A percentile compares a stretch with the other conserved stretches of the same genome.
phyloP scores from a whole-genome alignment of 2,113 vertebrate species.

The Camelus dromedarius region DNA sequence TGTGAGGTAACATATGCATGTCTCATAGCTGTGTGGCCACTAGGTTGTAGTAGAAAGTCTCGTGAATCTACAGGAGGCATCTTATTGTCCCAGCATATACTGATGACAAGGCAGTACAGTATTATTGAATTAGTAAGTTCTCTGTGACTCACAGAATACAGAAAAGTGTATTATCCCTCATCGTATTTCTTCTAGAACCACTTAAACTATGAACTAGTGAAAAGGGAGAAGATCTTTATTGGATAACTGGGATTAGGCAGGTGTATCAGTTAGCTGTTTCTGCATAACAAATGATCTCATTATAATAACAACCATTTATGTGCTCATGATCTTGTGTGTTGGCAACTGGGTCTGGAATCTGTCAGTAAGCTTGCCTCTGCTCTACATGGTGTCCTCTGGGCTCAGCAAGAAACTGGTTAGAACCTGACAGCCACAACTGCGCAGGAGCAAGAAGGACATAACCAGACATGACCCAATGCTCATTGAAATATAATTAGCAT shows the following conservation, averaged over 20 bases:
- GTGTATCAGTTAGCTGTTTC: not conserved
- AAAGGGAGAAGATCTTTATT: not conserved
- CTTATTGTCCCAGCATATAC: not conserved
- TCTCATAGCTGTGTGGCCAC: not conserved
- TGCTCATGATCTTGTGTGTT: not conserved
- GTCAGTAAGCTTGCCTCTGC: not conserved
- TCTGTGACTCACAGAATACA: not conserved
- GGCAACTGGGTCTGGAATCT: not conserved
- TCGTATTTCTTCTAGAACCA: not conserved
- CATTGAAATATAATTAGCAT: too few species aligned
- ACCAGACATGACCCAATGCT: too few species aligned
- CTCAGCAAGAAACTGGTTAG: too few species aligned
- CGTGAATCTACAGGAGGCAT: not conserved
- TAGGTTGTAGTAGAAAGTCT: not conserved
- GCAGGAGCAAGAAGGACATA: too few species aligned
- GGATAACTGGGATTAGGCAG: not conserved
- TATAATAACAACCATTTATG: not conserved
- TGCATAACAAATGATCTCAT: not conserved
- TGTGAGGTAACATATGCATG: not conserved
- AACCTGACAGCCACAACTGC: too few species aligned
- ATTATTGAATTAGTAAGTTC: not conserved
- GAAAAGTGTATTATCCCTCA: not conserved
- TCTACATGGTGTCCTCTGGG: not conserved
- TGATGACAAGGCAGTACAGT: not conserved
- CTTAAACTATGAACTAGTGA: not conserved